A percentile compares a stretch with the other conserved stretches of the same genome.
Conservation (phyloP, 2,113 vertebrate genomes). For the Notechis scutatus region DNA sequence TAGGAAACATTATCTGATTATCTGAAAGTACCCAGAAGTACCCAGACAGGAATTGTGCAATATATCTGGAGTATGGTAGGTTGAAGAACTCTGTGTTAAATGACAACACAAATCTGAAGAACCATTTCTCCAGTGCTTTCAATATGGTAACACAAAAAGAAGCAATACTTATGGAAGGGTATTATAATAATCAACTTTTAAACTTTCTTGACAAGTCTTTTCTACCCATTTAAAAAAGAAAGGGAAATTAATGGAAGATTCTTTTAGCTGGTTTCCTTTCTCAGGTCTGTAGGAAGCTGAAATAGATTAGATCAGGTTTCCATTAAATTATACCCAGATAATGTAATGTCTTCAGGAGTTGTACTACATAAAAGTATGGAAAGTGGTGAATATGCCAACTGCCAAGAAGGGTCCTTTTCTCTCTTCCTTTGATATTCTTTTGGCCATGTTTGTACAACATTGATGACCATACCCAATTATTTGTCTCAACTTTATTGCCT, state of each 20-base stretch:
- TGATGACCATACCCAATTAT: neutral
- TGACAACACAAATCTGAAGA: neutral
- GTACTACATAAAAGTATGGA: neutral
- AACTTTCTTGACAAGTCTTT: neutral
- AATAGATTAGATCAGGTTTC: neutral
- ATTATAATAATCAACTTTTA: neutral
- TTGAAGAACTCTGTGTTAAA: neutral
- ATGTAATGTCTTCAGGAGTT: neutral
- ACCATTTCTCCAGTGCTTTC: neutral
- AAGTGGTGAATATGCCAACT: neutral
- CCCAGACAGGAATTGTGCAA: neutral
- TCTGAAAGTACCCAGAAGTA: neutral
- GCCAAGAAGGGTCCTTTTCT: neutral
- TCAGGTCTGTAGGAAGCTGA: neutral
- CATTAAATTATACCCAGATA: neutral
- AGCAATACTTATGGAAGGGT: too few relatives aligned
- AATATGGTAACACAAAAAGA: neutral
- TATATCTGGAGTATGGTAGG: neutral
- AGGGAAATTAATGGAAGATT: neutral
- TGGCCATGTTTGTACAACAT: neutral
- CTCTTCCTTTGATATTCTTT: neutral
- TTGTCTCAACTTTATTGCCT: neutral
- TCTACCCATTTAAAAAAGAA: neutral
- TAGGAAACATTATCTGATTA: neutral
- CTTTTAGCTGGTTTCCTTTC: too few relatives aligned